A percentile compares a stretch with the other conserved stretches of the same genome.
These are phyloP conservation scores for Todus mexicanus DNA, from an alignment of 2,797 vertebrate genomes.

Conservation along the genomic window DNA sequence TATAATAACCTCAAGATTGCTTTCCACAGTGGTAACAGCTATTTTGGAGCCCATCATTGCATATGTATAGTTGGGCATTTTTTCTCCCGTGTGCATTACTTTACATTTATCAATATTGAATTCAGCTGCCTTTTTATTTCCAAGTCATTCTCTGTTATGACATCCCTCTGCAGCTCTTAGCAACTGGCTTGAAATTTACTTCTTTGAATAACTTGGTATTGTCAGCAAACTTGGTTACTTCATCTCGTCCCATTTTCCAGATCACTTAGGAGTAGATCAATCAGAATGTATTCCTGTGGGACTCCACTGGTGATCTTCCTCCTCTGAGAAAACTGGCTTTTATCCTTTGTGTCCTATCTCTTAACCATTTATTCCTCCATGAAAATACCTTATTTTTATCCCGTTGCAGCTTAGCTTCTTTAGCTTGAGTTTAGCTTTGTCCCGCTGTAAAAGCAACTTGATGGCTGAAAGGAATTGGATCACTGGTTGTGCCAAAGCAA, in stretches of 20 bases:
- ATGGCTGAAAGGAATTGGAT: background rate
- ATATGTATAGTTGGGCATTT: background rate
- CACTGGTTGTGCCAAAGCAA: background rate
- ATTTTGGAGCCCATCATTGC: background rate
- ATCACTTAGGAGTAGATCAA: background rate
- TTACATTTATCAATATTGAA: constrained; percentile 49
- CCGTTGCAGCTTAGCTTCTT: background rate
- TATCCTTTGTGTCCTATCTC: background rate
- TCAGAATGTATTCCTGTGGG: background rate
- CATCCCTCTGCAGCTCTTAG: background rate
- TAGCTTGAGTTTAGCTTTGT: background rate
- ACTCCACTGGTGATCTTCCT: background rate
- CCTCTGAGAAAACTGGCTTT: background rate
- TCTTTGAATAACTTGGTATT: background rate
- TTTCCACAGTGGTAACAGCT: background rate
- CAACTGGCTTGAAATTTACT: background rate
- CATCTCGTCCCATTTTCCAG: background rate
- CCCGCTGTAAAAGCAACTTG: background rate
- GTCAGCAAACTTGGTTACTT: constrained; percentile 18
- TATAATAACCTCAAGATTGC: constrained; percentile 15
- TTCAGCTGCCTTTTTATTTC: constrained; percentile 26
- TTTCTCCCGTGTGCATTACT: background rate
- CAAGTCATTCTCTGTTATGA: background rate
- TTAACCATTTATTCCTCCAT: background rate
- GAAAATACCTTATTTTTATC: background rate